Base-by-base conservation (phyloP, 2,888 invertebrate genomes). In the Horisme vitalbata region DNA sequence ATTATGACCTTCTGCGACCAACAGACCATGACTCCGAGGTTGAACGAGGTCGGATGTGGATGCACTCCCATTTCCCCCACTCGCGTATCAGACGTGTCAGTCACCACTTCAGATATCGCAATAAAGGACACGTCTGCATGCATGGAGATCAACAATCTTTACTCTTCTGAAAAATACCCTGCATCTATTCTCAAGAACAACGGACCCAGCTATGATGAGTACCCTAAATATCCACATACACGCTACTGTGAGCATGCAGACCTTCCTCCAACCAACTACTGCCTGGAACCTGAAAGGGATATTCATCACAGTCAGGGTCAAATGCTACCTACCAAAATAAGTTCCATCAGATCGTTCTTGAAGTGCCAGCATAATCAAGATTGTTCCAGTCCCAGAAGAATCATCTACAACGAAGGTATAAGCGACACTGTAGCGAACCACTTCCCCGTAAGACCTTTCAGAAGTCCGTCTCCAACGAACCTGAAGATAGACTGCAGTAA, bases 321-420 rank as follows among this genome's bases (percentile, higher is more conserved):
- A 28, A 9, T 39, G 7, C 51, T 54, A 24, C 48, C 49, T 7
- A 32, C 39, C 9, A 57, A 47, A 45, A 33, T 36, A 0, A 57
- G 51, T 12, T 53, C 57, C 2, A 46, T 50, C 4, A 57, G 35
- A 39, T 57, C 63, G 1, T 58, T 62, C 9, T 54, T 58, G 3
- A 59, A 48, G 7, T 18, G 36, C 4, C 55, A 36, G 9, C 55
- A 51, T 14, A 51, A 58, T 7, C 44, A 34, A 23, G 35, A 47
- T n/a, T 24, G 13, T 12, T 9, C 1, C 9, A 23, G 21, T 13
- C 45, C 55, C 1, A 67, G 73, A 33, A 78, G 63, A 49, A 69
- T 64, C 10, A 45, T 82, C 21, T 83, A 83, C 52, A 83, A 83
- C 36, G 83, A 85, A 57, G 83, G 83, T 9, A 83, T 83, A 11